Percentiles rank a stretch among this genome's conserved stretches.
Conservation (phyloP, 2,888 invertebrate genomes). For the Lymantria dispar region DNA sequence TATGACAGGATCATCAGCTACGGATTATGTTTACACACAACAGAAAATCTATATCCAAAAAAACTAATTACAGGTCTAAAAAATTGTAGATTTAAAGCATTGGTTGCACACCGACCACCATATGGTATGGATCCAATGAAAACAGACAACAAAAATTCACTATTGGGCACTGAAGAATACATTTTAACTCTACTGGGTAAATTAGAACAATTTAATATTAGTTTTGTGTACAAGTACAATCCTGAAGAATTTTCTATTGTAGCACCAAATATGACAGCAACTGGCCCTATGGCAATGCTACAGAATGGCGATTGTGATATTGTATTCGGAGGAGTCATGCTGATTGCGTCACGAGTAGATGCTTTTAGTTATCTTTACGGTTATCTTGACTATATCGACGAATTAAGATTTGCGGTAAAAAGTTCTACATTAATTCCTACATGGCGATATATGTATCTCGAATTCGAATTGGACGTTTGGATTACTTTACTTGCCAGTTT, state of each 20-base stretch:
- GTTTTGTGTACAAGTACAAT: slow-evolving; percentile 15
- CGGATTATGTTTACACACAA: slow-evolving; percentile 39
- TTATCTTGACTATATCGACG: slow-evolving; percentile 27
- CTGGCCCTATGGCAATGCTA: slow-evolving; percentile 13
- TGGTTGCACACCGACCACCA: slow-evolving; percentile 36
- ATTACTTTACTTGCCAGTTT: slow-evolving; percentile 26
- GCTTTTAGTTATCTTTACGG: slow-evolving; percentile 31
- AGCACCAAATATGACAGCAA: slow-evolving; percentile 5
- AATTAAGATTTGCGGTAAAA: slow-evolving; percentile 36
- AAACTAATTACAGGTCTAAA: slow-evolving; percentile 40
- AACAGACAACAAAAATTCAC: slow-evolving; percentile 3
- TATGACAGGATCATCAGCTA: slow-evolving; percentile 39
- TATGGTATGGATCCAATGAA: slow-evolving; percentile 30
- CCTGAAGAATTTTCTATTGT: slow-evolving; percentile 12
- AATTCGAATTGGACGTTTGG: slow-evolving; percentile 41
- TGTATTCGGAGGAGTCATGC: slow-evolving; percentile 20
- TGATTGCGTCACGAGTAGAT: slow-evolving; percentile 12
- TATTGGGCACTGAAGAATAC: slow-evolving; percentile 26
- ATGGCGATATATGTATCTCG: slow-evolving; percentile 37
- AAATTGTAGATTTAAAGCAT: slow-evolving; percentile 46
- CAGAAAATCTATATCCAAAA: slow-evolving; percentile 29
- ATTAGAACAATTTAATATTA: slow-evolving; percentile 19
- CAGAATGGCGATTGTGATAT: slow-evolving; percentile 23
- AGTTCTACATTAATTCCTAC: slow-evolving; percentile 22
- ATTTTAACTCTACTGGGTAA: slow-evolving; percentile 19